Evolutionary conservation across 2,888 invertebrate species (phyloP).

Genomic region (Thera britannica): DNA sequence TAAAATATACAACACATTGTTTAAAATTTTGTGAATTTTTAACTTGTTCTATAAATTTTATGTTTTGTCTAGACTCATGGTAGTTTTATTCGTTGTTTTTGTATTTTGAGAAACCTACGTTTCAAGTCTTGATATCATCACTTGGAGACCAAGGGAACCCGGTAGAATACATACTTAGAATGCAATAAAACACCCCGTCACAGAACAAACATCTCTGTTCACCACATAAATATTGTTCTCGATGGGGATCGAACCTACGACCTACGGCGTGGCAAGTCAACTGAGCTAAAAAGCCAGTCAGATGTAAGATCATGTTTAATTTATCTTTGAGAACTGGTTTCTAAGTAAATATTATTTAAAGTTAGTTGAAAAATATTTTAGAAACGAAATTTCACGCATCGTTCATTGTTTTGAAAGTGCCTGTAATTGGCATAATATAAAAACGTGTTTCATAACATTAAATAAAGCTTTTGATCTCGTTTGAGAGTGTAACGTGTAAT

Average conservation of each 20-base stretch:
- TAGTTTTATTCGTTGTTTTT: conserved; percentile 8
- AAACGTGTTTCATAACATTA: conserved; percentile 45
- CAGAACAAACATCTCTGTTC: too few relatives aligned
- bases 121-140: too few relatives aligned
- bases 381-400: conserved; percentile 3
- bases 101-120: neutral
- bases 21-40: neutral
- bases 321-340: too few relatives aligned
- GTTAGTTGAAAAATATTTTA: neutral
- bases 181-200: too few relatives aligned
- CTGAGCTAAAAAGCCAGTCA: too few relatives aligned
- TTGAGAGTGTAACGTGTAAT: conserved; percentile 53
- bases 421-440: conserved; percentile 42
- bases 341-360: too few relatives aligned
- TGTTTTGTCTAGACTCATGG: conserved; percentile 25
- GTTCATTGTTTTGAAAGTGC: conserved; percentile 30
- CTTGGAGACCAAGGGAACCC: too few relatives aligned
- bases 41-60: neutral
- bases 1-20: conserved; percentile 30
- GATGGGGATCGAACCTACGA: too few relatives aligned
- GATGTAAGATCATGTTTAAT: too few relatives aligned
- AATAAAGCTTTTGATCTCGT: conserved; percentile 48
- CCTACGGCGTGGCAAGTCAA: too few relatives aligned
- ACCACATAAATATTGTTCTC: too few relatives aligned
- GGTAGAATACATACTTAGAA: too few relatives aligned